Evolutionary conservation across 2,797 vertebrate species (phyloP).

Genomic region (Hapalemur alaotrensis): DNA sequence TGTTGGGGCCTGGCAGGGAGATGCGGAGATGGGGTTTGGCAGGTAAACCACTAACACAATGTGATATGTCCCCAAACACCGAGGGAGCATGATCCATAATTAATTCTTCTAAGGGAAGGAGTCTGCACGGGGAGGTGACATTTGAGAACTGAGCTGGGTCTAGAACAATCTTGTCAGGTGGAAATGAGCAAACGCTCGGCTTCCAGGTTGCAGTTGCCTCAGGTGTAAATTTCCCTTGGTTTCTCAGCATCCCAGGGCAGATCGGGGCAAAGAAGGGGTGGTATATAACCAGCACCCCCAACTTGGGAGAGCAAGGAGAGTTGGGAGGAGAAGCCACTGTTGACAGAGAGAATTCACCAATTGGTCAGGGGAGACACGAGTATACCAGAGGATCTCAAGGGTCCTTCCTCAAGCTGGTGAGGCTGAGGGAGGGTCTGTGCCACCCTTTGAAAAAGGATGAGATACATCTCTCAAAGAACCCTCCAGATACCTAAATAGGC

Average conservation of each 20-base stretch:
- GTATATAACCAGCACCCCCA: not conserved
- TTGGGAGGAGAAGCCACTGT: not conserved
- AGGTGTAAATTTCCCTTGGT: not conserved
- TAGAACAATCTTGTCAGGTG: not conserved
- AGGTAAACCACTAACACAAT: not conserved
- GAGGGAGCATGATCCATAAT: not conserved
- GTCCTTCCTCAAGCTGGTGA: not conserved
- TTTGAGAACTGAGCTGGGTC: not conserved
- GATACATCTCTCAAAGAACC: not conserved
- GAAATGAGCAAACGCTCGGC: not conserved
- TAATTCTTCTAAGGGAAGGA: not conserved
- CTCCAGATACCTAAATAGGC: not conserved
- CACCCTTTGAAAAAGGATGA: not conserved
- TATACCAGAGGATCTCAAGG: not conserved
- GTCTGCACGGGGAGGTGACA: not conserved
- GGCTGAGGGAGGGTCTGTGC: not conserved
- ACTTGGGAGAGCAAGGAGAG: not conserved
- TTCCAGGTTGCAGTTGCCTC: not conserved
- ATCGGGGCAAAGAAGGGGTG: not conserved
- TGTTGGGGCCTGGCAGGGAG: too few species aligned
- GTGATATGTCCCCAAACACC: not conserved
- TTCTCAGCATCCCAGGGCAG: not conserved
- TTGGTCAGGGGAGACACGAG: not conserved
- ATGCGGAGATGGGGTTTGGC: not conserved
- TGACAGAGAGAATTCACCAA: not conserved